A percentile compares a stretch with the other conserved stretches of the same genome.
These are phyloP conservation scores for Holothuria scabra DNA, from an alignment of 53 echinoderm and acorn worm species.

Conservation along the genomic window DNA sequence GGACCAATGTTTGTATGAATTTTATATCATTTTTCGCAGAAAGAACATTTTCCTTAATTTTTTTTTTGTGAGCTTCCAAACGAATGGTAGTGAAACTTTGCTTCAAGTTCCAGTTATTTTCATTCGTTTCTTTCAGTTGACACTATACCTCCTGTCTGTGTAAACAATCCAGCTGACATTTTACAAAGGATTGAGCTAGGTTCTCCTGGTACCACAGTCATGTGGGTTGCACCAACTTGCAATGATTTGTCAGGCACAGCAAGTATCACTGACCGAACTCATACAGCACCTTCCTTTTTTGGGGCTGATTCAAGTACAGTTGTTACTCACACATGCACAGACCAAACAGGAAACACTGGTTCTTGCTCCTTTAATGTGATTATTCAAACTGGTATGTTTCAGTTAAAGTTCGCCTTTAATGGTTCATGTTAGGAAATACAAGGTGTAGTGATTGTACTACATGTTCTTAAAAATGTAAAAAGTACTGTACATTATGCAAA, in stretches of 20 bases:
- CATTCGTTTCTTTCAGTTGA: background rate
- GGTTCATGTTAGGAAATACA: no score
- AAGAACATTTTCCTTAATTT: no score
- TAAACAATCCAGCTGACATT: background rate
- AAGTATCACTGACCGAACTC: background rate
- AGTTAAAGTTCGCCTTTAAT: background rate
- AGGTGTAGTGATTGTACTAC: no score
- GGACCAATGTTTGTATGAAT: no score
- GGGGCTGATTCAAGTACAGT: background rate
- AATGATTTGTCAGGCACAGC: slow-evolving; percentile 25
- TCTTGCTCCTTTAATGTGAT: slow-evolving; percentile 20
- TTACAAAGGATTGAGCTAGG: slow-evolving; percentile 11
- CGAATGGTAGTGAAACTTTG: no score
- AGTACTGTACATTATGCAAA: no score
- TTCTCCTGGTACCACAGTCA: background rate
- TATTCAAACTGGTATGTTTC: slow-evolving; percentile 2
- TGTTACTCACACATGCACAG: slow-evolving; percentile 18
- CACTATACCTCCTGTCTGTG: background rate
- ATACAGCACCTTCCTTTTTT: background rate
- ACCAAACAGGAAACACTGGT: slow-evolving; percentile 14
- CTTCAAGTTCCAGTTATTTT: no score
- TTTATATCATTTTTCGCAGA: no score
- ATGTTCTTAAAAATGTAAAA: no score
- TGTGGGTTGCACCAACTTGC: slow-evolving; percentile 14
- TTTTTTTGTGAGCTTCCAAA: no score